These are phyloP conservation scores for Pipistrellus pipistrellus DNA, from an alignment of 2,797 vertebrate species.

Conservation along the genomic window DNA sequence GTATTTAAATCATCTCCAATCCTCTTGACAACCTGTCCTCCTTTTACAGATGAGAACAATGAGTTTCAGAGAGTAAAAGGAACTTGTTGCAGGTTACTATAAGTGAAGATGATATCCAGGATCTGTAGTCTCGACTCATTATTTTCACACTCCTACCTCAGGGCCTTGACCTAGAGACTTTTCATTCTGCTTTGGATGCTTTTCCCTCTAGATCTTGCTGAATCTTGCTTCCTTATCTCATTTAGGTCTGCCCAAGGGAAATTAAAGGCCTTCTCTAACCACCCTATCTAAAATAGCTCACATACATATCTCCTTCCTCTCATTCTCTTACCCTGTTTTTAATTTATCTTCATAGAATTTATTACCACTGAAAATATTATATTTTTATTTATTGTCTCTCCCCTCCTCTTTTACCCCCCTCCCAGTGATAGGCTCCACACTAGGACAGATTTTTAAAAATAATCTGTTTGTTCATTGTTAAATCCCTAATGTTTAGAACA, in stretches of 20 bases:
- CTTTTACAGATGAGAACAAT: conserved; percentile 19
- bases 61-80: neutral
- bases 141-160: neutral
- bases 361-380: neutral
- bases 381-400: conserved; percentile 2
- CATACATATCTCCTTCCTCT: neutral
- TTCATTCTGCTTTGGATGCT: neutral
- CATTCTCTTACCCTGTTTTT: neutral
- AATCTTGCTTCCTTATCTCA: neutral
- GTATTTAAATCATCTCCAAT: neutral
- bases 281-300: neutral
- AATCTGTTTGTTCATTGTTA: conserved; percentile 27
- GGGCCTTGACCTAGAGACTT: neutral
- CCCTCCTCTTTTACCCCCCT: neutral
- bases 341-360: conserved; percentile 24
- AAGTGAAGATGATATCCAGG: neutral
- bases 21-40: neutral
- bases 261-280: neutral
- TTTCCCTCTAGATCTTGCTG: neutral
- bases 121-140: neutral
- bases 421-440: neutral
- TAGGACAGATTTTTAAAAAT: neutral
- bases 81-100: neutral
- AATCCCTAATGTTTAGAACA: neutral
- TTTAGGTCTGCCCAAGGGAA: neutral